These are phyloP conservation scores for Theonella swinhoei DNA, from an alignment of 37 sponge, comb jelly and placozoan genomes.

Conservation along the genomic window DNA sequence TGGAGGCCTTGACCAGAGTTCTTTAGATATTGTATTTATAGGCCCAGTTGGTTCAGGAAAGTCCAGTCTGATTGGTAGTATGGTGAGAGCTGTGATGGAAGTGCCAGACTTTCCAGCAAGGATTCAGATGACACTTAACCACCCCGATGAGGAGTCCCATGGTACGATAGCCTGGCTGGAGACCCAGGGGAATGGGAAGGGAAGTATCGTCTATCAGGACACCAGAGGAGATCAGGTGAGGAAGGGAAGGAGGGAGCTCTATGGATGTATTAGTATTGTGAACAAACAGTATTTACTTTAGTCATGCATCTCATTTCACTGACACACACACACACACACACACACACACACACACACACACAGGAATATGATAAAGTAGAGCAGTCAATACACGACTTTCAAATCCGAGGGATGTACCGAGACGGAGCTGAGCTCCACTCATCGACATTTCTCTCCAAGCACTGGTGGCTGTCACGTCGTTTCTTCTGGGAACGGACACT, in stretches of 20 bases:
- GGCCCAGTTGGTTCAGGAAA: slow-evolving; percentile 94
- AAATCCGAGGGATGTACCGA: slow-evolving; percentile 84
- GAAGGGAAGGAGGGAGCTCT: no score
- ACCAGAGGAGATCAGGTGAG: slow-evolving; percentile 91
- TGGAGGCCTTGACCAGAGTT: not conserved
- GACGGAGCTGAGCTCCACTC: slow-evolving; percentile 66
- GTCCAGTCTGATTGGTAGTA: slow-evolving; percentile 89
- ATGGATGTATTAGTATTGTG: no score
- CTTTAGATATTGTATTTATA: slow-evolving; percentile 82
- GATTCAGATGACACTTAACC: slow-evolving; percentile 65
- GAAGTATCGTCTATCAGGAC: slow-evolving; percentile 89
- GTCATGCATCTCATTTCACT: no score
- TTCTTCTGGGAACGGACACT: slow-evolving; percentile 90
- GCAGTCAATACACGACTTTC: slow-evolving; percentile 66
- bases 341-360: no score
- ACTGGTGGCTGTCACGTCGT: slow-evolving; percentile 82
- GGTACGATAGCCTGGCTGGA: slow-evolving; percentile 90
- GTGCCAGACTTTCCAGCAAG: slow-evolving; percentile 65
- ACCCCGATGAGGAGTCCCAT: slow-evolving; percentile 73
- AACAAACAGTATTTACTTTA: no score
- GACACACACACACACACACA: no score
- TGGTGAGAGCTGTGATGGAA: slow-evolving; percentile 76
- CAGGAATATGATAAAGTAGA: slow-evolving; percentile 74
- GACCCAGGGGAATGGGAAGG: slow-evolving; percentile 59
- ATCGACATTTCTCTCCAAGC: slow-evolving; percentile 48